Evolutionary conservation across 2,797 vertebrate genomes (phyloP), one percentile per base, ranked within the genome.

Genomic region (Carapus acus): DNA sequence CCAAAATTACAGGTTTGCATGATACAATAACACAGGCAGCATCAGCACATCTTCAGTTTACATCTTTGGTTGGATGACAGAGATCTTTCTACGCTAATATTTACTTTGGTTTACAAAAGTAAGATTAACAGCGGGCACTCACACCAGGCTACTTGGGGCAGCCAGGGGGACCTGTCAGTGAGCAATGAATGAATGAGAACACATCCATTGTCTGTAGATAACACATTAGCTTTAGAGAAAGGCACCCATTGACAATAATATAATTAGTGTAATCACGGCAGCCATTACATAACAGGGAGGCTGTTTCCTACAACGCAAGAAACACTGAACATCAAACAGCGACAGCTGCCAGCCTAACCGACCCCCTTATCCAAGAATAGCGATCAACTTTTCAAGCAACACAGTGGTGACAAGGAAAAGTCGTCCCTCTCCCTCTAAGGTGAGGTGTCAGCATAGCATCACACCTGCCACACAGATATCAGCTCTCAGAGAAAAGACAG

Each of bases 41-140:
- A n/a, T n/a, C n/a, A n/a, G n/a, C n/a, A n/a, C 62, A 57, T 67
- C 58, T 65, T 66, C 70, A 60, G 74, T 69, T 57, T 71, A 79
- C 60, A 74, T 68, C 68, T 74, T 67, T 73, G 82, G 75, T 76
- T 82, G 76, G 73, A 54, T 78, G 73, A 72, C 78, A 74, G 62
- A 19, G 76, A 65, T 70, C 58, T 42, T 71, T 57, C 55, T 59
- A 65, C 62, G 21, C 5, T 60, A 48, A 65, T 63, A 63, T 64
- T 74, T 15, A 7, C 65, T 62, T 52, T 17, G 13, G 41, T 69
- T 54, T 21, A 57, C 65, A 49, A 71, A 55, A 41, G 61, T 55
- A 68, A 63, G 61, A 68, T 58, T 59, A 67, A 60, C 18, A 13
- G 31, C 20, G 58, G 14, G 34, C 34, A 43, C 46, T 44, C 55